Conservation (phyloP, 1,140 invertebrate species). For the Ruditapes philippinarum region DNA sequence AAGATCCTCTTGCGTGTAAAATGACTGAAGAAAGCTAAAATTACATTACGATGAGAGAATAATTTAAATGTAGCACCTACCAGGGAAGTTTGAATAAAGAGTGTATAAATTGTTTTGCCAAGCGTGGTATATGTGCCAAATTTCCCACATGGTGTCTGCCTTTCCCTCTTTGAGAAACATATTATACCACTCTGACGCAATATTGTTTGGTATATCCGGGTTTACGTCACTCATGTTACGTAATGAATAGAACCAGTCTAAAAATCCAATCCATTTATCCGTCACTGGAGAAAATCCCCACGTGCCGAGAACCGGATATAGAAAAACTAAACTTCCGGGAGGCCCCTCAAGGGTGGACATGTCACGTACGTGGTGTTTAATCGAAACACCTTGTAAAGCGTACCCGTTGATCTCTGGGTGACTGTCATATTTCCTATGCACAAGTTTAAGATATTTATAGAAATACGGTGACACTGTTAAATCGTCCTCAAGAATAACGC, state of each 20-base stretch:
- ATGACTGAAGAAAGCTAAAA: too few relatives aligned
- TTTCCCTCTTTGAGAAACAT: slow-evolving; percentile 34
- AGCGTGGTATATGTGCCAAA: slow-evolving; percentile 80
- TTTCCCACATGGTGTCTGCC: slow-evolving; percentile 75
- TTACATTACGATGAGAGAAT: not conserved
- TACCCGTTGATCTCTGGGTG: slow-evolving; percentile 65
- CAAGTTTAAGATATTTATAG: slow-evolving; percentile 70
- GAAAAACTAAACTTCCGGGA: slow-evolving; percentile 2
- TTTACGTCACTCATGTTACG: slow-evolving; percentile 9
- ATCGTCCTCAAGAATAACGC: slow-evolving; percentile 77
- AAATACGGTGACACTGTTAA: slow-evolving; percentile 70
- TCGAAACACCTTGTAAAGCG: slow-evolving; percentile 62
- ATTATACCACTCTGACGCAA: slow-evolving; percentile 57
- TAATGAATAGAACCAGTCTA: slow-evolving; percentile 64
- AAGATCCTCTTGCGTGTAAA: too few relatives aligned
- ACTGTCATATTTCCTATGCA: slow-evolving; percentile 71
- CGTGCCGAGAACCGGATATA: slow-evolving; percentile 67
- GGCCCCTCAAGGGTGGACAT: not conserved
- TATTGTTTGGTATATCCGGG: slow-evolving; percentile 62
- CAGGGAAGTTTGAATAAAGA: slow-evolving; percentile 54
- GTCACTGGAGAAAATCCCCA: slow-evolving; percentile 75
- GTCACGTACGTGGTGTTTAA: not conserved
- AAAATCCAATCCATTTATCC: slow-evolving; percentile 69
- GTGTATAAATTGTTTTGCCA: slow-evolving; percentile 67
- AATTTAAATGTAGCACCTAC: not conserved